Percentiles rank a stretch among this genome's conserved stretches.
These are phyloP conservation scores for Chloroclystis v-ata DNA, from an alignment of 2,888 invertebrate genomes.

Conservation along the genomic window DNA sequence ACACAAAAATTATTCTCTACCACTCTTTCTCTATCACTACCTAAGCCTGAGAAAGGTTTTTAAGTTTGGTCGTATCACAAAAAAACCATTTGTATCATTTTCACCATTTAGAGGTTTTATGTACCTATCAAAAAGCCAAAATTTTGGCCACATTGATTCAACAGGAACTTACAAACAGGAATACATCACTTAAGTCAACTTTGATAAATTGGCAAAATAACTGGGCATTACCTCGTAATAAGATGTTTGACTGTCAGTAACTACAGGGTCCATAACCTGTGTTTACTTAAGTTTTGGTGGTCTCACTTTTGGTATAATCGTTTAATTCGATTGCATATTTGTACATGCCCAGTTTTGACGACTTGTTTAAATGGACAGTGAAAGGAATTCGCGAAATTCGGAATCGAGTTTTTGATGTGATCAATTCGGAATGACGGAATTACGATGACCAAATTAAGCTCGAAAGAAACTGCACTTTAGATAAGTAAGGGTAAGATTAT, in stretches of 20 bases:
- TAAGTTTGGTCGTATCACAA: no score
- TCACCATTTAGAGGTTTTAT: no score
- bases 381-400: constrained; percentile 6
- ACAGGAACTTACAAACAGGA: constrained; percentile 18
- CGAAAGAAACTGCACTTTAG: no score
- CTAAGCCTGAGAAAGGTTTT: no score
- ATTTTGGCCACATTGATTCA: no score
- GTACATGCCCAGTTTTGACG: constrained; percentile 12
- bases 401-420: constrained; percentile 1
- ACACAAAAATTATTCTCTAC: no score
- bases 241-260: background rate
- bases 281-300: constrained; percentile 18
- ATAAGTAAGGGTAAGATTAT: no score
- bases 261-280: background rate
- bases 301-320: constrained; percentile 19
- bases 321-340: constrained; percentile 21
- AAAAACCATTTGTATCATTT: no score
- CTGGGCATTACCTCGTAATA: constrained; percentile 17
- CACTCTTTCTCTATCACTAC: no score
- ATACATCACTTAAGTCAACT: constrained; percentile 24
- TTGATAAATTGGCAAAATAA: constrained; percentile 24
- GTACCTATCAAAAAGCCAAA: no score
- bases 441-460: no score
- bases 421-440: background rate
- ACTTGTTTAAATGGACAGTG: constrained; percentile 8